Evolutionary conservation across 2,113 vertebrate genomes (phyloP), one percentile per base, ranked within the genome.

Genomic region (Etheostoma spectabile): DNA sequence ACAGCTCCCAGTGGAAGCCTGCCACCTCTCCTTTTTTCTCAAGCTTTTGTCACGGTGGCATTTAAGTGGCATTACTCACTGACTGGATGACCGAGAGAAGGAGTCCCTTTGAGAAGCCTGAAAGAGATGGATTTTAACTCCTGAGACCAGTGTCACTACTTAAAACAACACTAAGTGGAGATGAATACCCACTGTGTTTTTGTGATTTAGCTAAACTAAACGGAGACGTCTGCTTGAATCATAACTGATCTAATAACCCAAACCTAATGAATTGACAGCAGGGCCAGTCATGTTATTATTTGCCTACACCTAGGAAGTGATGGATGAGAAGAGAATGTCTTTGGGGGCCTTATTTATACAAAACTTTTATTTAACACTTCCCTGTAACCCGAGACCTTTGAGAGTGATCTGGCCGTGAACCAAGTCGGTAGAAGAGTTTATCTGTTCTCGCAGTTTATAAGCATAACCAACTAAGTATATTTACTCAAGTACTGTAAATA

Each of bases 61-160:
- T 93, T 94, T 94, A 93, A 93, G 93, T 93, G 89, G 94, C 88
- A 93, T 94, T 95, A 95, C 89, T 95, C 91, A 89, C 80, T 71
- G 82, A 86, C 83, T 86, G 88, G 91, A 90, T 90, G 91, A 90
- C 88, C 89, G 78, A 90, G 86, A 90, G 90, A 93, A 93, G 91
- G 91, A 85, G 76, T 73, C 86, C 86, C 88, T 93, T 93, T 94
- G 93, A 92, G 85, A 82, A 80, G 85, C 51, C 90, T 90, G 73
- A 94, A 94, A 93, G 86, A 89, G 88, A 85, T 71, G 80, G 83
- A 91, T 89, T 92, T 94, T 88, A 86, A 90, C 87, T 89, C 85
- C 84, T 42, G 68, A 93, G 86, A 88, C 80, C 79, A 83, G 89
- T 90, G 93, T 90, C 80, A 84, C 92, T 89, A 85, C 83, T 89